A percentile compares a stretch with the other conserved stretches of the same genome.
Evolutionary conservation across 92 coral and sea anemone genomes (phyloP).

Genomic region (Actinernus sp.): DNA sequence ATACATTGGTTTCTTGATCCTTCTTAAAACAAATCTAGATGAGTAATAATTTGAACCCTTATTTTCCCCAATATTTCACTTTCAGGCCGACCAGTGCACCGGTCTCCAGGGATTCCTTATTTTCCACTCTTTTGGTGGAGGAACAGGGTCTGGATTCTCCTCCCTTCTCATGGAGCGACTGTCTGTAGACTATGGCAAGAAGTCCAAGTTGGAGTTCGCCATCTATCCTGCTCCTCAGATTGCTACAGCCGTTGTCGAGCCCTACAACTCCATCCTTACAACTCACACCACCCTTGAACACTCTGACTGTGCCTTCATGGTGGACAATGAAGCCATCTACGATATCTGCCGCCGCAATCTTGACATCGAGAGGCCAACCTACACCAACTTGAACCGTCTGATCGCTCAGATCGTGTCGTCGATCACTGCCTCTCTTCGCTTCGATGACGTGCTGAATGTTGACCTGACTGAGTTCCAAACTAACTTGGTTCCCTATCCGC

Average conservation of each 20-base stretch:
- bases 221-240: constrained; percentile 96
- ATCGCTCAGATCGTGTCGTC: constrained; percentile 91
- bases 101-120: constrained; percentile 89
- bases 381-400: constrained; percentile 95
- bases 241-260: constrained; percentile 87
- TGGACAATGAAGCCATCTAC: constrained; percentile 81
- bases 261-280: constrained; percentile 78
- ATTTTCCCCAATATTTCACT: no score
- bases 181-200: constrained; percentile 89
- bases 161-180: constrained; percentile 82
- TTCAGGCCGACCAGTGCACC: no score
- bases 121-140: constrained; percentile 97
- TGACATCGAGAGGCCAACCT: constrained; percentile 91
- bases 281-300: constrained; percentile 86
- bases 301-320: constrained; percentile 85
- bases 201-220: constrained; percentile 90
- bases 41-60: no score
- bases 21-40: no score
- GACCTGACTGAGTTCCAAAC: constrained; percentile 89
- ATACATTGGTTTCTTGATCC: no score
- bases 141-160: constrained; percentile 85
- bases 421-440: constrained; percentile 83
- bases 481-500: constrained; percentile 88
- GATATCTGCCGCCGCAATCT: constrained; percentile 85
- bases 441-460: constrained; percentile 77